Evolutionary conservation across 1,140 invertebrate genomes (phyloP).

Genomic region (Apis laboriosa): DNA sequence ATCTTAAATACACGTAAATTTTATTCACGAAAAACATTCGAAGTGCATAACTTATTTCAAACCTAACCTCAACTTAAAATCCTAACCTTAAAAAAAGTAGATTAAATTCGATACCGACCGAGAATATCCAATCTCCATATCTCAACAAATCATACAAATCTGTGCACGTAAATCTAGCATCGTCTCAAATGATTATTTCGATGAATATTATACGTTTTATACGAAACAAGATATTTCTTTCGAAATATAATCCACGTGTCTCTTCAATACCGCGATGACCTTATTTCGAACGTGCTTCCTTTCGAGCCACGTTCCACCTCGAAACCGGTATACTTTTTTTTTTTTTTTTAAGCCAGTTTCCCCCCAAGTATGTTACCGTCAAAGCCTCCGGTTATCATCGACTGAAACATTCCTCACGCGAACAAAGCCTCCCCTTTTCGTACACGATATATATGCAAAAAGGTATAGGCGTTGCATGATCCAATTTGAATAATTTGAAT

Average conservation of each 20-base stretch:
- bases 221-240: background rate
- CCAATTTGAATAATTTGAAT: constrained; percentile 44
- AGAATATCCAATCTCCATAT: no score
- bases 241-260: background rate
- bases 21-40: no score
- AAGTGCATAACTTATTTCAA: no score
- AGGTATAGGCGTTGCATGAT: constrained; percentile 31
- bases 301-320: background rate
- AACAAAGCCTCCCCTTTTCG: background rate
- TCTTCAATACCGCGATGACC: constrained; percentile 10
- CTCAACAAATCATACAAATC: no score
- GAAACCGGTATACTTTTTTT: background rate
- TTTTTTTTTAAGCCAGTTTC: background rate
- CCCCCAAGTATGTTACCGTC: background rate
- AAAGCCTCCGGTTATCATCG: constrained; percentile 22
- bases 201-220: background rate
- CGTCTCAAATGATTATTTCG: background rate
- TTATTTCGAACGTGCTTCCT: constrained; percentile 3
- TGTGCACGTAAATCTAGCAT: no score
- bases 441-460: background rate
- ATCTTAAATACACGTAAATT: no score
- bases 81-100: no score
- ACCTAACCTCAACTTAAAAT: no score
- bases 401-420: constrained; percentile 37
- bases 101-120: no score